phyloP scores from a whole-genome alignment of 2,888 invertebrate species.

The Chrysopilus asiliformis region DNA sequence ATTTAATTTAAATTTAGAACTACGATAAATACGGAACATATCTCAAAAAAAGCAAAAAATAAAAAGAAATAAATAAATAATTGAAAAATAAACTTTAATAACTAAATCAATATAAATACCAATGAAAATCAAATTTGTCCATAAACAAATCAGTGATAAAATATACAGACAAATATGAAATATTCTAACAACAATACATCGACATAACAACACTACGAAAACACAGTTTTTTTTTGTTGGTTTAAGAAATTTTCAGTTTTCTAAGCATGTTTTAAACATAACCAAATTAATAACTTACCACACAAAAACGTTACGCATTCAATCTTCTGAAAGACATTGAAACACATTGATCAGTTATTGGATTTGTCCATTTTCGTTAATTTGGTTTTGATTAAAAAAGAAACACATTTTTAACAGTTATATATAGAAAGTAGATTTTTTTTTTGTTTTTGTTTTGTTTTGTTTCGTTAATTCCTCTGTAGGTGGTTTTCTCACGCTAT shows the following conservation, averaged over 20 bases:
- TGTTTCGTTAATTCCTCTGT: no score
- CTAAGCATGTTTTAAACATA: constrained; percentile 18
- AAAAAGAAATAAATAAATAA: no score
- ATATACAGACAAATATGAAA: no score
- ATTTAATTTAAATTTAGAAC: no score
- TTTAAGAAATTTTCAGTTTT: background rate
- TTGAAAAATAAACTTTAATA: no score
- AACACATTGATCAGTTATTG: constrained; percentile 3
- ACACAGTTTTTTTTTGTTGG: background rate
- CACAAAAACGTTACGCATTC: constrained; percentile 37
- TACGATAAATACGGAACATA: no score
- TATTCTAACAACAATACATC: no score
- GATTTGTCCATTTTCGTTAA: background rate
- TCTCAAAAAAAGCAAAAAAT: no score
- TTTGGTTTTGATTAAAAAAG: background rate
- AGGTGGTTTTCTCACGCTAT: no score
- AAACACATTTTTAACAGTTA: background rate
- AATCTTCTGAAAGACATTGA: constrained; percentile 37
- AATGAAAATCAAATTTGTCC: no score
- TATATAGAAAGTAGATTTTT: background rate
- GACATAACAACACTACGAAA: no score
- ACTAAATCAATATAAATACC: no score
- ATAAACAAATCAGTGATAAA: background rate
- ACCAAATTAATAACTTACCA: constrained; percentile 38
- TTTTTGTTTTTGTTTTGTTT: background rate